Base-by-base conservation (phyloP, 2,797 vertebrate genomes). In the Petrocephalus sullivani region DNA sequence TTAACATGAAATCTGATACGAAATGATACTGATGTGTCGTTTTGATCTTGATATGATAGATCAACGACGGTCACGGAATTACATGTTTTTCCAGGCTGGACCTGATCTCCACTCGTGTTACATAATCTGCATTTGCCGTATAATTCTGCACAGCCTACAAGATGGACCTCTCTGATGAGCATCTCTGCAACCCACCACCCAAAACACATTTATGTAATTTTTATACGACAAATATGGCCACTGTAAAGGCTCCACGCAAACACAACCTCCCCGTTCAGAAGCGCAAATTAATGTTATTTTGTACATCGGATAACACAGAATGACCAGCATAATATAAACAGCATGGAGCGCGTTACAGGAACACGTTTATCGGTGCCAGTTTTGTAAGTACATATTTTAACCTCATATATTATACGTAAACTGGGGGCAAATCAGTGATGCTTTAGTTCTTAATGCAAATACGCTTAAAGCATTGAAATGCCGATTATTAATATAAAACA, bases 151-250 rank as follows among this genome's bases (percentile, higher is more conserved):
- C 41, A 53, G 46, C 7, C 46, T 19, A 82, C 78, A 82, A 23
- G n/a, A 53, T 28, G 51, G 46, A 84, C 51, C 49, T 23, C 51
- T 51, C 23, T 23, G 82, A 28, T 28, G 28, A 28, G 28, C 84
- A 58, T 41, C 67, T 67, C 58, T 85, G 58, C 49, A 10, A 86
- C 85, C 67, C n/a, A 57, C 33, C 4, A 81, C 19, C 41, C 8
- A 81, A 54, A 56, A 85, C 58, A 54, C 14, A 75, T 86, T 81
- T 58, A 57, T 88, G 87, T 58, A 1, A 88, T 88, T 54, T 71
- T 64, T 16, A 46, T 53, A 58, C 51, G 3, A 46, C 57, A 88
- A 85, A 85, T 19, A 88, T 78, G 88, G 88, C 83, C 83, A 75
- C 88, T 75, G 2, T 16, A 7, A 61, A 86, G 64, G 14, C 33